Percentiles rank a stretch among this genome's conserved stretches.
Evolutionary conservation across 1,140 invertebrate genomes (phyloP).

Genomic region (Zaprionus ornatus): DNA sequence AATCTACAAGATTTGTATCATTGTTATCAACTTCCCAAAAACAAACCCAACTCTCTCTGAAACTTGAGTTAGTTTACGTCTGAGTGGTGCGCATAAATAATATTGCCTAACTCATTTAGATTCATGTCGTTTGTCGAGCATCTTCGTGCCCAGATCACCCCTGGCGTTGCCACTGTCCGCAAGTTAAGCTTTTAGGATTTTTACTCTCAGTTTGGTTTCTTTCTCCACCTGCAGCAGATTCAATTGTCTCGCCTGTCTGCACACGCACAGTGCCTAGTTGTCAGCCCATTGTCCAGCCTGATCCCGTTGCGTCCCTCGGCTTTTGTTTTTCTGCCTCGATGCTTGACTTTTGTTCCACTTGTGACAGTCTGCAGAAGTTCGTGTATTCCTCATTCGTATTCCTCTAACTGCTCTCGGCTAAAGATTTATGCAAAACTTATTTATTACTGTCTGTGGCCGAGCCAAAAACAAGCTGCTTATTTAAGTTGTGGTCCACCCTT

Average conservation of each 20-base stretch:
- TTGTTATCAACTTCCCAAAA: too few species aligned
- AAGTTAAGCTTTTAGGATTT: conserved; percentile 8
- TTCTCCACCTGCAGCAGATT: conserved; percentile 34
- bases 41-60: too few species aligned
- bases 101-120: background rate
- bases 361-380: conserved; percentile 35
- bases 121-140: background rate
- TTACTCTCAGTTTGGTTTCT: background rate
- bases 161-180: background rate
- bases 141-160: background rate
- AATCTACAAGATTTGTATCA: too few species aligned
- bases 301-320: conserved; percentile 5
- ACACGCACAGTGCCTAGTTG: conserved; percentile 30
- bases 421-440: conserved; percentile 70
- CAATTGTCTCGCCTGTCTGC: conserved; percentile 50
- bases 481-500: conserved; percentile 13
- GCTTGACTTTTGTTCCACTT: conserved; percentile 60
- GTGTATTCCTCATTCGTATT: conserved; percentile 1
- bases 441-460: conserved; percentile 52
- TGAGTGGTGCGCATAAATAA: background rate
- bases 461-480: conserved; percentile 23
- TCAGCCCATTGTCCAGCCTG: conserved; percentile 11
- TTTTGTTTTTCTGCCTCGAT: conserved; percentile 40
- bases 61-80: background rate
- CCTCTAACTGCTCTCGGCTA: conserved; percentile 19